These are phyloP conservation scores for Miltochrista miniata DNA, from an alignment of 2,888 invertebrate species.

Conservation along the genomic window DNA sequence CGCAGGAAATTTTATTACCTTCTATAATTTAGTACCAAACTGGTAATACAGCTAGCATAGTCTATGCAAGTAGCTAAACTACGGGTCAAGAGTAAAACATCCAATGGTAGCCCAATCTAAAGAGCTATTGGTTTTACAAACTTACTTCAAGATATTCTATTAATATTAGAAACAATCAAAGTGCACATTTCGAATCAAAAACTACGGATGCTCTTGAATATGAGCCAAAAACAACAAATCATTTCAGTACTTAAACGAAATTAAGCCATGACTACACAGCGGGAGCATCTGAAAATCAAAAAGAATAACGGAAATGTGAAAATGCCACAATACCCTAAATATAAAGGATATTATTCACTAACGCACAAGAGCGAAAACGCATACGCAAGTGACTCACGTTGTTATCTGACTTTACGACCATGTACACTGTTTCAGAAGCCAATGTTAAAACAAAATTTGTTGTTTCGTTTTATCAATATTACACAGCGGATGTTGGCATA, in stretches of 20 bases:
- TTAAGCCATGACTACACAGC: constrained; percentile 52
- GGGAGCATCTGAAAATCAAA: constrained; percentile 63
- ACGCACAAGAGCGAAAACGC: constrained; percentile 50
- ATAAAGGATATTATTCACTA: constrained; percentile 64
- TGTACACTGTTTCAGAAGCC: constrained; percentile 49
- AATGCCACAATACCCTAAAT: constrained; percentile 53
- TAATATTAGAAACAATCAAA: constrained; percentile 48
- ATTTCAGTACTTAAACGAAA: constrained; percentile 65
- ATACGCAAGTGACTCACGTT: constrained; percentile 58
- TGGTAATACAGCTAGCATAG: constrained; percentile 35
- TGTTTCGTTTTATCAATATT: constrained; percentile 65
- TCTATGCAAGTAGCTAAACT: no score
- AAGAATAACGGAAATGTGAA: constrained; percentile 61
- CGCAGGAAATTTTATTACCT: constrained; percentile 46
- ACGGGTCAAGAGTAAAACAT: no score
- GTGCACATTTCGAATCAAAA: constrained; percentile 60
- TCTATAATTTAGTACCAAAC: constrained; percentile 57
- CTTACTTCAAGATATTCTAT: constrained; percentile 13
- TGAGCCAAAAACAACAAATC: constrained; percentile 68
- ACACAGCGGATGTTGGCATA: constrained; percentile 59
- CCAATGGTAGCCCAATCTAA: no score
- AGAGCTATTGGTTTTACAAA: no score
- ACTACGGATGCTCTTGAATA: constrained; percentile 62
- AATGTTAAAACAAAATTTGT: constrained; percentile 49
- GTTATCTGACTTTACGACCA: constrained; percentile 69